phyloP scores from a whole-genome alignment of 2,113 vertebrate species.

The Potamarius usumacintae region DNA sequence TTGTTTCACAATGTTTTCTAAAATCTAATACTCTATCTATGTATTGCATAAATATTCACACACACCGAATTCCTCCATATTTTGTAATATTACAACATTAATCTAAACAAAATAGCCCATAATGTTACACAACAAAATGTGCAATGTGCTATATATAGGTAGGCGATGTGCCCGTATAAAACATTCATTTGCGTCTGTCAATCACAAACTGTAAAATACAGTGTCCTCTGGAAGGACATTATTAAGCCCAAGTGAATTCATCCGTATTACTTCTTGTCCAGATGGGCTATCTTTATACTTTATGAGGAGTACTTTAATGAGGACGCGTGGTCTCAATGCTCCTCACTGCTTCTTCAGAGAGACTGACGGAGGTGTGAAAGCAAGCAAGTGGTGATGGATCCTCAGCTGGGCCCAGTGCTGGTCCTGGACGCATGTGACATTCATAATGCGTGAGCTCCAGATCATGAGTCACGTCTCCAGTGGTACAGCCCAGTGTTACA shows the following conservation, averaged over 20 bases:
- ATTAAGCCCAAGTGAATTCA: not conserved
- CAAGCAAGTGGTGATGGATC: slow-evolving; percentile 42
- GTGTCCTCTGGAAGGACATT: not conserved
- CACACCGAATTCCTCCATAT: not conserved
- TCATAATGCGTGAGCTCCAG: slow-evolving; percentile 48
- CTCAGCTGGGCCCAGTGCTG: not conserved
- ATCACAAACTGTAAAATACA: not conserved
- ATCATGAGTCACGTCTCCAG: slow-evolving; percentile 10
- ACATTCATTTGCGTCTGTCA: not conserved
- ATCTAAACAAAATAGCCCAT: not conserved
- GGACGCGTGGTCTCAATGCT: not conserved
- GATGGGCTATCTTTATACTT: not conserved
- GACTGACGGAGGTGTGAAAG: slow-evolving; percentile 25
- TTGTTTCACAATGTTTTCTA: not conserved
- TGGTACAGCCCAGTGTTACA: not conserved
- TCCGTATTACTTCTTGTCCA: not conserved
- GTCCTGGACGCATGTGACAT: slow-evolving; percentile 22
- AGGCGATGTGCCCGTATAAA: not conserved
- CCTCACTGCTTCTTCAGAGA: not conserved
- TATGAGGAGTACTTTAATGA: not conserved
- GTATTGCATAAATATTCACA: no score
- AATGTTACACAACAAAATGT: not conserved
- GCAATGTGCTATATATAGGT: not conserved
- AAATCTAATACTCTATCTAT: not conserved
- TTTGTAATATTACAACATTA: not conserved